Percentiles rank a stretch among this genome's conserved stretches.
phyloP scores from a whole-genome alignment of 2,797 vertebrate genomes.

The Gephyroberyx darwinii region DNA sequence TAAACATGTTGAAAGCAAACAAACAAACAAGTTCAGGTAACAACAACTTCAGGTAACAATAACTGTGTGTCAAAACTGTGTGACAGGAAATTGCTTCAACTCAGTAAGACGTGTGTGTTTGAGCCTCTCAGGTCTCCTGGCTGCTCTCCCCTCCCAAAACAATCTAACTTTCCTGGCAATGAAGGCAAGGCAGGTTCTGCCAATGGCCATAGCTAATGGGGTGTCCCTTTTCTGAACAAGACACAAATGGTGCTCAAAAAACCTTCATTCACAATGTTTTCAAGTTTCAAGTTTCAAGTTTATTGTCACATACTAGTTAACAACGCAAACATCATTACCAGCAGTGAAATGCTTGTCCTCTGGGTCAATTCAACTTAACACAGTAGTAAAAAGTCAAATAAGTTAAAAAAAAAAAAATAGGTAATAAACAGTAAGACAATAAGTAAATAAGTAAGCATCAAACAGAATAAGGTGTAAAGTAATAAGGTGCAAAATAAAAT shows the following conservation, averaged over 20 bases:
- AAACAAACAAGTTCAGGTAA: constrained; percentile 28
- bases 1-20: constrained; percentile 32
- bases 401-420: too few species aligned
- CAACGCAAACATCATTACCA: too few species aligned
- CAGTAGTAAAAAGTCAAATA: too few species aligned
- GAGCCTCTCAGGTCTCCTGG: constrained; percentile 1
- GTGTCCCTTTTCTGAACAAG: constrained; percentile 26
- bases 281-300: too few species aligned
- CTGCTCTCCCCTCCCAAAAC: constrained; percentile 30
- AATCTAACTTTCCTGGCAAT: constrained; percentile 31
- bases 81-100: constrained; percentile 28
- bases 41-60: constrained; percentile 35
- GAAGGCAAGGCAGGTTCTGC: constrained; percentile 32
- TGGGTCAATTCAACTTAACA: too few species aligned
- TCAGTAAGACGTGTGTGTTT: constrained; percentile 20
- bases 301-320: too few species aligned
- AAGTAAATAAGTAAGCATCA: too few species aligned
- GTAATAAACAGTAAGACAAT: too few species aligned
- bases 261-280: constrained; percentile 34
- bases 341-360: too few species aligned
- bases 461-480: too few species aligned
- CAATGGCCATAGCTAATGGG: constrained; percentile 11
- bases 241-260: constrained; percentile 29
- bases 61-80: constrained; percentile 38
- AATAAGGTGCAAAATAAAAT: too few species aligned